Percentiles rank a stretch among this genome's conserved stretches.
Evolutionary conservation across 1,140 invertebrate species (phyloP).

Genomic region (Polyergus mexicanus): DNA sequence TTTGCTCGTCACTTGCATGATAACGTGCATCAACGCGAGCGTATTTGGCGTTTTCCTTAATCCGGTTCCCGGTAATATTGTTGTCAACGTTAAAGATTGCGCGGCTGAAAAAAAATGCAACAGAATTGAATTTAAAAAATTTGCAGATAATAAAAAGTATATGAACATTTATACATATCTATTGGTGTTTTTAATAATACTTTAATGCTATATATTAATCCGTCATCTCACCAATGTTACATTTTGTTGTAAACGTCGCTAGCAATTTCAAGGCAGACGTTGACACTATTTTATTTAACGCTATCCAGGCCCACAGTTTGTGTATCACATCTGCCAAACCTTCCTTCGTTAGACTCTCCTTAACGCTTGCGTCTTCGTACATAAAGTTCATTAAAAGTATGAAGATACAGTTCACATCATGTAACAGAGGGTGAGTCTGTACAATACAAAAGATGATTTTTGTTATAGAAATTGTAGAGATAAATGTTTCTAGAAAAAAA

Average conservation of each 20-base stretch:
- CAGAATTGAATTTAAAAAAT: constrained; percentile 17
- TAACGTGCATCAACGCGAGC: constrained; percentile 85
- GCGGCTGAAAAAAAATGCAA: constrained; percentile 81
- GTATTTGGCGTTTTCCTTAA: constrained; percentile 86
- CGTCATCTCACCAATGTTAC: constrained; percentile 81
- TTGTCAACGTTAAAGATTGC: constrained; percentile 86
- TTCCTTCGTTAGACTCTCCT: constrained; percentile 80
- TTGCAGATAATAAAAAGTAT: neutral
- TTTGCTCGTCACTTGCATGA: constrained; percentile 84
- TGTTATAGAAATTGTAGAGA: neutral
- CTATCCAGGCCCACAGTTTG: constrained; percentile 88
- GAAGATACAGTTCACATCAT: constrained; percentile 85
- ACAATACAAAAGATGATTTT: constrained; percentile 57
- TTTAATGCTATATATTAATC: neutral
- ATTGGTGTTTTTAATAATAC: neutral
- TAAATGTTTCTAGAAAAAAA: neutral
- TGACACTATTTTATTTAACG: constrained; percentile 82
- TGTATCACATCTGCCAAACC: constrained; percentile 87
- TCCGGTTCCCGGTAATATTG: constrained; percentile 85
- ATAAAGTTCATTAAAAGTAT: constrained; percentile 87
- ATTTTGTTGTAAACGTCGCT: constrained; percentile 87
- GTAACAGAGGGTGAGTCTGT: constrained; percentile 84
- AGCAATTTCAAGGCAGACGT: constrained; percentile 85
- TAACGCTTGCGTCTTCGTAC: constrained; percentile 81
- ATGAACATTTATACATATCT: neutral